phyloP scores from a whole-genome alignment of 2,113 vertebrate species.

The Halcyon senegalensis region DNA sequence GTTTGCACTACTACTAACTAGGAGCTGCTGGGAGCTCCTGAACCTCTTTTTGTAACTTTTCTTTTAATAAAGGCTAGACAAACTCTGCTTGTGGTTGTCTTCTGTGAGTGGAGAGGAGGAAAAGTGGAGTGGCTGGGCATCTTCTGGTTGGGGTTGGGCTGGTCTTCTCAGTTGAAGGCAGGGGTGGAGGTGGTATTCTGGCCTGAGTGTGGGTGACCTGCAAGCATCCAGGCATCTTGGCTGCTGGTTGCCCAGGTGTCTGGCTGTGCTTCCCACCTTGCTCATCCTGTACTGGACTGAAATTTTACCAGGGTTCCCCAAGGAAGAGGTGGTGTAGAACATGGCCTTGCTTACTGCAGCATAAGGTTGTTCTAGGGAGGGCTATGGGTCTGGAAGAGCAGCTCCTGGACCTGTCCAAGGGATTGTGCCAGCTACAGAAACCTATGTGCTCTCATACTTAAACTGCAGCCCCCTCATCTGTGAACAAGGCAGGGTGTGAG shows the following conservation, averaged over 20 bases:
- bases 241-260: neutral
- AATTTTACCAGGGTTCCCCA: neutral
- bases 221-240: neutral
- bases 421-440: neutral
- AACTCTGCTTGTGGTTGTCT: neutral
- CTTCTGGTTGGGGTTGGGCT: neutral
- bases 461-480: neutral
- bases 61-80: constrained; percentile 66
- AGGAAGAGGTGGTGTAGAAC: neutral
- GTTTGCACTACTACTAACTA: constrained; percentile 60
- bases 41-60: constrained; percentile 71
- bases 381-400: neutral
- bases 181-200: neutral
- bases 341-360: neutral
- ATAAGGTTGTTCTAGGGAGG: neutral
- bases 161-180: neutral
- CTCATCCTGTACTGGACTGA: neutral
- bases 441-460: accelerated
- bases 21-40: constrained; percentile 28
- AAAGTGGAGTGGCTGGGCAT: neutral
- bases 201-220: neutral
- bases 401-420: neutral
- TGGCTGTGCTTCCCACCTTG: neutral
- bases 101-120: neutral
- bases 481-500: neutral